Percentiles rank a stretch among this genome's conserved stretches.
Conservation (phyloP, 2,888 invertebrate species). For the Drosophila borborema region DNA sequence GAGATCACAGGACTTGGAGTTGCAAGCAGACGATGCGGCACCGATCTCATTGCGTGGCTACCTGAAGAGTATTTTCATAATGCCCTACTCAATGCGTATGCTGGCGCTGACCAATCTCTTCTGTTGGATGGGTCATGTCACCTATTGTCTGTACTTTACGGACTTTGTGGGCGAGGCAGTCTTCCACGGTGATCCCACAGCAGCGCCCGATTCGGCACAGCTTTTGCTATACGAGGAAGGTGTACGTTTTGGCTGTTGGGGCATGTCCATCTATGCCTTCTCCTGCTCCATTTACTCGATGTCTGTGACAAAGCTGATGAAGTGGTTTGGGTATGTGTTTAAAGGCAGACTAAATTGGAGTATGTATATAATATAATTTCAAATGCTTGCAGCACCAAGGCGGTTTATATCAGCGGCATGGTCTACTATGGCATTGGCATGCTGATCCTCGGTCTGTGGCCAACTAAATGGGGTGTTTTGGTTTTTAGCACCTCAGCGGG, state of each 20-base stretch:
- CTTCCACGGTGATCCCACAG: slow-evolving; percentile 68
- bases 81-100: slow-evolving; percentile 87
- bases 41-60: slow-evolving; percentile 81
- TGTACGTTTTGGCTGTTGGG: slow-evolving; percentile 85
- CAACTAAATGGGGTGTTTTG: slow-evolving; percentile 84
- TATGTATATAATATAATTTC: too few relatives aligned
- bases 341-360: too few relatives aligned
- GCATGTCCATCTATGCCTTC: slow-evolving; percentile 85
- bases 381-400: slow-evolving; percentile 68
- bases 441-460: slow-evolving; percentile 84
- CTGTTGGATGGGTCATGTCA: slow-evolving; percentile 89
- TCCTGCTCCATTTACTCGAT: slow-evolving; percentile 85
- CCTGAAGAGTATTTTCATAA: slow-evolving; percentile 87
- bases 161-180: slow-evolving; percentile 88
- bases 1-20: slow-evolving; percentile 39
- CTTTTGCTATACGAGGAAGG: slow-evolving; percentile 83
- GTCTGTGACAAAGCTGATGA: slow-evolving; percentile 83
- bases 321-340: slow-evolving; percentile 81
- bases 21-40: slow-evolving; percentile 42
- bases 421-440: slow-evolving; percentile 84
- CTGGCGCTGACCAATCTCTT: slow-evolving; percentile 88
- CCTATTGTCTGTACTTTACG: slow-evolving; percentile 89
- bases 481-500: slow-evolving; percentile 85
- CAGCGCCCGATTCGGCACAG: slow-evolving; percentile 65
- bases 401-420: slow-evolving; percentile 84